Base-by-base conservation (phyloP, 2,888 invertebrate species). In the Nysson spinosus region DNA sequence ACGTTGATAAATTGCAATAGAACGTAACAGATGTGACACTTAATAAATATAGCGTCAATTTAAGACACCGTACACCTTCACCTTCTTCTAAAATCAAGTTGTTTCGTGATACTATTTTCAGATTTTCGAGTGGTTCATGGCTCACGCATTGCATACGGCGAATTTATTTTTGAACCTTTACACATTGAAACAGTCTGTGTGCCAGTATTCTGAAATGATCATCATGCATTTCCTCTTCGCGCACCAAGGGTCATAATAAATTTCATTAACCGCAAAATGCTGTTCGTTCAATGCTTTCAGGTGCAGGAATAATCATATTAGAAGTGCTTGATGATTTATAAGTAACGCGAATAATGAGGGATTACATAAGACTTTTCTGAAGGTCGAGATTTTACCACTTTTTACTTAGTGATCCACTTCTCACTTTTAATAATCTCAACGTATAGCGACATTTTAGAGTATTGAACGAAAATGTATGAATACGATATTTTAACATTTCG, bases 111-210 rank as follows among this genome's bases (percentile, higher is more conserved):
- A 44, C 24, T 14, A 50, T 30, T 39, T 26, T 30, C 39, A 11
- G 30, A 44, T 63, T 56, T 30, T 14, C 28, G 24, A 37, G 32
- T 14, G 42, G 32, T 52, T 51, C 34, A 43, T 17, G 28, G 28
- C n/a, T 28, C 49, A 14, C 35, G 17, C 12, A 34, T 54, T 58
- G 63, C 58, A 52, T 58, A 69, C 58, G 47, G 35, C 24, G 28
- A 44, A 28, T 56, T 34, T 55, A 70, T 65, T 52, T 73, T 56
- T 50, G 40, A 50, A 58, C 56, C 24, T 58, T 54, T 46, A 22
- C 56, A 56, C 56, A 52, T 58, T 35, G 46, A 28, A 32, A 44
- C 63, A 2, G 22, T 20, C 17, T n/a, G 54, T n/a, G n/a, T 43
- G 32, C 34, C n/a, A 51, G 35, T 72, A 61, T 58, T 58, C 50